phyloP scores from a whole-genome alignment of 64 coral and sea anemone species.

The Anthopleura sola region DNA sequence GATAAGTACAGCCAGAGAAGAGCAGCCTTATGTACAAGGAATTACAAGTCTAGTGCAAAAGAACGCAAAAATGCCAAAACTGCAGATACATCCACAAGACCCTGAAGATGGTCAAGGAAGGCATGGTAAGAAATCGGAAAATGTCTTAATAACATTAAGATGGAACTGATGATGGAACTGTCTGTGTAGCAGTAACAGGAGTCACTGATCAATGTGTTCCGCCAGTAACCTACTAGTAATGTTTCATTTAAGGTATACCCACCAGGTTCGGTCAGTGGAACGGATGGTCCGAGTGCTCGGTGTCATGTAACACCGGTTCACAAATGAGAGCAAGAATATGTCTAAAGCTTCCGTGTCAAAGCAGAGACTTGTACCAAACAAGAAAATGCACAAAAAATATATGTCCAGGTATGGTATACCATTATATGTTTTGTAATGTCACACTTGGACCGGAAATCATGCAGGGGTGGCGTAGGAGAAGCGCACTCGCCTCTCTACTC shows the following conservation, averaged over 20 bases:
- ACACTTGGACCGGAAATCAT: too few relatives aligned
- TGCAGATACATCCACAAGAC: background rate
- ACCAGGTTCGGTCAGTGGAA: conserved; percentile 51
- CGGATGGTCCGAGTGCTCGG: conserved; percentile 57
- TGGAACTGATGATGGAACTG: too few relatives aligned
- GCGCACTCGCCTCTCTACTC: too few relatives aligned
- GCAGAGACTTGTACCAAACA: conserved; percentile 50
- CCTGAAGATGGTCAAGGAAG: background rate
- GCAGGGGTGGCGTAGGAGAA: too few relatives aligned
- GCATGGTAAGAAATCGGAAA: conserved; percentile 10
- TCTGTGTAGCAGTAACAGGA: too few relatives aligned
- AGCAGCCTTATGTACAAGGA: background rate
- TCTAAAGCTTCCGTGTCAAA: conserved; percentile 16
- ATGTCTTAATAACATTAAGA: too few relatives aligned
- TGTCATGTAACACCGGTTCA: conserved; percentile 33
- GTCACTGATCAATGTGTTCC: too few relatives aligned
- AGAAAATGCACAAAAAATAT: conserved; percentile 15
- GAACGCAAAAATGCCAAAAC: background rate
- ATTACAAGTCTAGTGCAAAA: background rate
- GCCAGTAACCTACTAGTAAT: too few relatives aligned
- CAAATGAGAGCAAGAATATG: conserved; percentile 48
- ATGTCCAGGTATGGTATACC: conserved; percentile 40
- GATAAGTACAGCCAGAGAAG: background rate
- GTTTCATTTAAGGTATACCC: conserved; percentile 16
- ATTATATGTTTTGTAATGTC: background rate